Base-by-base conservation (phyloP, 2,888 invertebrate genomes). In the Drosophila lacicola region DNA sequence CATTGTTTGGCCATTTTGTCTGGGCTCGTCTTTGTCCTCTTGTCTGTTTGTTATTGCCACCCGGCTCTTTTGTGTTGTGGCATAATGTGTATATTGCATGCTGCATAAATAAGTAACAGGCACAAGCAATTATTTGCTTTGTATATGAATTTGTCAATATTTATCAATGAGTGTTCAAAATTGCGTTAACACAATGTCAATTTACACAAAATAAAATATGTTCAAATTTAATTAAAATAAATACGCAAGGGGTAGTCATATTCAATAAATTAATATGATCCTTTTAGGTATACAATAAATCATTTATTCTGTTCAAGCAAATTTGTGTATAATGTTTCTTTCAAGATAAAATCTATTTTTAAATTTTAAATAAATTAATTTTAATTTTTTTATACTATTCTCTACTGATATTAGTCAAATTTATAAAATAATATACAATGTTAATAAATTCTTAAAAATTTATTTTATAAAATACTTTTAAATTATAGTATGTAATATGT, bases 81-180 rank as follows among this genome's bases (percentile, higher is more conserved):
- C 67, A 68, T 66, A 67, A 66, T 84, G 29, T 53, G 74, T 51
- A 65, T 69, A 74, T 74, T 73, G 82, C 64, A 55, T 60, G 53
- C 62, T 62, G 71, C 76, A 86, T 82, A 82, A 82, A 82, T 86
- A 79, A 88, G 86, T 82, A 63, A 73, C 80, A 82, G 86, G 50
- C 88, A 61, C 33, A 53, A 61, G 70, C 82, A 76, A 88, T 88
- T 82, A 88, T 88, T 88, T 88, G 80, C 58, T 58, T 56, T 72
- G 56, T 54, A 36, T 50, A 54, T 55, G 74, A 49, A 67, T 63
- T 70, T 82, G 76, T 88, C 82, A 82, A 82, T 82, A 88, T 82
- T 82, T 76, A 66, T 70, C 39, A 46, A 55, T 33, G 51, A 44
- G 42, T 42, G 42, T 37, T 61, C 53, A 17, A 45, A 51, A 44